Percentiles rank a stretch among this genome's conserved stretches.
phyloP scores from a whole-genome alignment of 2,797 vertebrate genomes.

The Megalops cyprinoides region DNA sequence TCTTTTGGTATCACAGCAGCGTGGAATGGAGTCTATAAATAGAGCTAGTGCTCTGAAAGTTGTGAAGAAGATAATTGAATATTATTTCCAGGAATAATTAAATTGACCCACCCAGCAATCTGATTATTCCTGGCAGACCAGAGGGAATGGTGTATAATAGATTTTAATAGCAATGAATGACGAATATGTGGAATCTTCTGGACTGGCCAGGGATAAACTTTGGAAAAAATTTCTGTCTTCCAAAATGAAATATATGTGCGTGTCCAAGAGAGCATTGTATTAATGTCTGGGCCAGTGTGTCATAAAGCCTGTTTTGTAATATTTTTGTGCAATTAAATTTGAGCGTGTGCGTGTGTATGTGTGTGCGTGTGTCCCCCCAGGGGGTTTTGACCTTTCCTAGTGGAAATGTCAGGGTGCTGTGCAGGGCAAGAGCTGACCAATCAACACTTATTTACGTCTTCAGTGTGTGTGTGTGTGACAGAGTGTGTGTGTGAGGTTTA shows the following conservation, averaged over 20 bases:
- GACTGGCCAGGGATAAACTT: slow-evolving; percentile 31
- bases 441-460: slow-evolving; percentile 14
- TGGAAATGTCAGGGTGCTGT: slow-evolving; percentile 11
- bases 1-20: slow-evolving; percentile 69
- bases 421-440: not conserved
- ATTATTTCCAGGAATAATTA: slow-evolving; percentile 83
- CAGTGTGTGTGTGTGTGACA: slow-evolving; percentile 13
- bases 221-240: not conserved
- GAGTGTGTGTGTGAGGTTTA: slow-evolving; percentile 3
- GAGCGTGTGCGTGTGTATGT: not conserved
- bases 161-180: slow-evolving; percentile 69
- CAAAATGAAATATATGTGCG: not conserved
- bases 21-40: slow-evolving; percentile 70
- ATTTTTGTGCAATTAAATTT: not conserved
- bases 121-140: slow-evolving; percentile 77
- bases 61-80: slow-evolving; percentile 77
- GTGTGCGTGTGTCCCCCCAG: not conserved
- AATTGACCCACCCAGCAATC: slow-evolving; percentile 77
- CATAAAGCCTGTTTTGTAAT: not conserved
- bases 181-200: slow-evolving; percentile 57
- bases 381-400: not conserved
- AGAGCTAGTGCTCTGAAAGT: slow-evolving; percentile 71
- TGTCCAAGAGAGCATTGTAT: not conserved
- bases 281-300: not conserved
- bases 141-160: slow-evolving; percentile 69